Base-by-base conservation (phyloP, 2,113 vertebrate genomes). In the Neogobius melanostomus region DNA sequence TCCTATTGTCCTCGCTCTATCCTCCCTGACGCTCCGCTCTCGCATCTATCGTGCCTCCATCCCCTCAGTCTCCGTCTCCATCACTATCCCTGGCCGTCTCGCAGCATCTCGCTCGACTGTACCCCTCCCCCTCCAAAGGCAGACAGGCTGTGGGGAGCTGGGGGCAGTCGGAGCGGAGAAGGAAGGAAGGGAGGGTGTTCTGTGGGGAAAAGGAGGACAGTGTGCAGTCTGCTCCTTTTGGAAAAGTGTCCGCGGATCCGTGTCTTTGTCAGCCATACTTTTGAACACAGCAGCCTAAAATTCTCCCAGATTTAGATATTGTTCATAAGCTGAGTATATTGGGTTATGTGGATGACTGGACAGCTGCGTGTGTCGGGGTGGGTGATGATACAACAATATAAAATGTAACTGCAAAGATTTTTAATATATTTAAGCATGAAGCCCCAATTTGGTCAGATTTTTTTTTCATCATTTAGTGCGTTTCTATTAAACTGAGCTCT, bases 171-270 rank as follows among this genome's bases (percentile, higher is more conserved):
- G 81, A 85, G 83, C 12, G 54, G 14, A 61, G 59, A 43, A 61
- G 56, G 56, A 59, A 59, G 11, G 53, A 56, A 56, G 87, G 79
- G 86, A 83, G 83, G 85, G 85, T 85, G 87, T 87, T 90, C 87
- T 90, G 88, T 85, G 84, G 86, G 87, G 87, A 90, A 90, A 90
- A 88, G 83, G 85, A 86, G 84, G 88, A 90, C 71, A 66, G 76
- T 79, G 79, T 80, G 82, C 86, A 88, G 87, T 86, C 87, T 88
- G 87, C 83, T 89, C 75, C 60, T 87, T 71, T 89, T 83, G 87
- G 85, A 87, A 83, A 82, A 82, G 69, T 48, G 42, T 87, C 86
- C 67, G 69, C 71, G 74, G 79, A 67, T 72, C 69, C 69, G 78
- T 57, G 14, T 65, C 73, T 82, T 84, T 87, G 65, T 85, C 69